Evolutionary conservation across 1,140 invertebrate genomes (phyloP).

Genomic region (Bombus confusus): DNA sequence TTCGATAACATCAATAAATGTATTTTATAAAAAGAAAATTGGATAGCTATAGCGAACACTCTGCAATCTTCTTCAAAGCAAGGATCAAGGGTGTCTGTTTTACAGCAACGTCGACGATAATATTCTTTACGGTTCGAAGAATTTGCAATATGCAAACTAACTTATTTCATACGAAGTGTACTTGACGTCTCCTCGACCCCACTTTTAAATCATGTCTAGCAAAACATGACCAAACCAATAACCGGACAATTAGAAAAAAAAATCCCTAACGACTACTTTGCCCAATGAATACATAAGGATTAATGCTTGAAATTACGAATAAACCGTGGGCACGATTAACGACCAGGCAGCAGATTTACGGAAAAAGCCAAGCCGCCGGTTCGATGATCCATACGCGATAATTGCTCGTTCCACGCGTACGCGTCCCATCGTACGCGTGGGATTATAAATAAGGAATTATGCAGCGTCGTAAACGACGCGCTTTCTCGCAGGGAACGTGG

Average conservation of each 20-base stretch:
- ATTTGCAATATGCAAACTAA: not conserved
- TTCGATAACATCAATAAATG: no score
- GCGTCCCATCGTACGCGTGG: not conserved
- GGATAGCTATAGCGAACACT: no score
- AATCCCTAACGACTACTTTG: no score
- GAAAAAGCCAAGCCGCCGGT: not conserved
- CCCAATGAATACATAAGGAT: not conserved
- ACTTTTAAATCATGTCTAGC: not conserved
- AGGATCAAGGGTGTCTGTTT: not conserved
- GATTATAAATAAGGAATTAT: conserved; percentile 67
- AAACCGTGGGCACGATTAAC: conserved; percentile 4
- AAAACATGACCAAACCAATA: not conserved
- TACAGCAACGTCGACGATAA: not conserved
- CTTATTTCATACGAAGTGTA: not conserved
- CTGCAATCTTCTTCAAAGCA: not conserved
- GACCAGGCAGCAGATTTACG: not conserved
- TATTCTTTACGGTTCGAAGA: not conserved
- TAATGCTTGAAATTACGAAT: not conserved
- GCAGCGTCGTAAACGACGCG: conserved; percentile 54
- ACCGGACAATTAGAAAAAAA: not conserved
- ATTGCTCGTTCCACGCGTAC: conserved; percentile 50
- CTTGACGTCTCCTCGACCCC: not conserved
- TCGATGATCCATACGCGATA: conserved; percentile 26
- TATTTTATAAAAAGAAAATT: no score
- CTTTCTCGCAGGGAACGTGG: conserved; percentile 22